Base-by-base conservation (phyloP, 2,113 vertebrate genomes). In the crab-eating macaque (Macaca fascicularis) region DNA sequence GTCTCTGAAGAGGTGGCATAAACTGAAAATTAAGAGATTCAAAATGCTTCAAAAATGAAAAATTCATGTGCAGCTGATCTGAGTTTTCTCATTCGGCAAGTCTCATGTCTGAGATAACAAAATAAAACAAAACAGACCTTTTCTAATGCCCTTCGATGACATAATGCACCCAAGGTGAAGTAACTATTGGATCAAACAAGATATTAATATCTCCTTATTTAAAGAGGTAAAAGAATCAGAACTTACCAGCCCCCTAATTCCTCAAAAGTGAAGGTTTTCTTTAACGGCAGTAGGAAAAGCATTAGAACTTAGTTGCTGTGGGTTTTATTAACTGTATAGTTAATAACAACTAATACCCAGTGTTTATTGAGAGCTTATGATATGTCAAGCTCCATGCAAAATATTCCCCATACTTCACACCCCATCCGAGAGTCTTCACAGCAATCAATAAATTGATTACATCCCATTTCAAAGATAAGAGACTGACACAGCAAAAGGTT, bases 11-110 rank as follows among this genome's bases (percentile, higher is more conserved):
- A 93, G n/a, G 30, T 72, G 45, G 25, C 57, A 94, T 45, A 96
- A 90, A 52, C 8, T 78, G 67, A 86, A 97, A 82, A 82, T 64
- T 40, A 35, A 6, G 13, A 91, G 23, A 95, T 27, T 93, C 55
- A n/a, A 81, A 92, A 90, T 57, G 30, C 45, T 97, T 80, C 48
- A 79, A 75, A 81, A 92, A 70, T 91, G 81, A 95, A 96, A 76
- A 85, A 88, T 88, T 72, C 52, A 88, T 93, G 16, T 86, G 43
- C 45, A 92, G 20, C 38, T 93, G 67, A 69, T 52, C n/a, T 55
- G 57, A 90, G 50, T 89, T 89, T 25, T 45, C 35, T 89, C 43
- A 81, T 90, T 96, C 30, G 81, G 13, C 19, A 92, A 40, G 81
- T 93, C 64, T 59, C 50, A 64, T 35, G 11, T 52, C 35, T 70